phyloP scores from a whole-genome alignment of 2,797 vertebrate species.

The Siniperca obscura region DNA sequence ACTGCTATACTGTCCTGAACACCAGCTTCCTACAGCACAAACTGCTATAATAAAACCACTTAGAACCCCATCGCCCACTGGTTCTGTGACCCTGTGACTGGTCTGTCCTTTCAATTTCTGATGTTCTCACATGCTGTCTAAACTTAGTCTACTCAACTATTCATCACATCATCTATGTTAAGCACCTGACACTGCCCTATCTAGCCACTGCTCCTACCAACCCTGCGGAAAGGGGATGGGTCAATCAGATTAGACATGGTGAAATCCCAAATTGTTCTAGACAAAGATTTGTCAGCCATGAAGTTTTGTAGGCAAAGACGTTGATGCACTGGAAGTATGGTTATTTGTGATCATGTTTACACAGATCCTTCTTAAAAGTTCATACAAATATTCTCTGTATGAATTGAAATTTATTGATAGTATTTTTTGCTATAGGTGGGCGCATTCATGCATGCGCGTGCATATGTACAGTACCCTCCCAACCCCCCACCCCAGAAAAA shows the following conservation, averaged over 20 bases:
- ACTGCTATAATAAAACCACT: conserved; percentile 30
- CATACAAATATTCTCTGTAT: no score
- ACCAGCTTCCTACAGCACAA: conserved; percentile 1
- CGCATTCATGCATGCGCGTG: no score
- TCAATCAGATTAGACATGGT: conserved; percentile 49
- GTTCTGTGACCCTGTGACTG: conserved; percentile 66
- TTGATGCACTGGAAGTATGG: background rate
- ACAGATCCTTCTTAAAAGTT: background rate
- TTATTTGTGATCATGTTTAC: background rate
- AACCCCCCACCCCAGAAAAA: no score
- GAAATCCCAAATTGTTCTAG: conserved; percentile 39
- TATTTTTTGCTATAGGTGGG: no score
- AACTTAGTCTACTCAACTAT: conserved; percentile 80
- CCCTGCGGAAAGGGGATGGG: conserved; percentile 44
- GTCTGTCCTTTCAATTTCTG: conserved; percentile 73
- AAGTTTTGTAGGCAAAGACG: background rate
- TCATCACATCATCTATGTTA: conserved; percentile 79
- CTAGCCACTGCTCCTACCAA: conserved; percentile 34
- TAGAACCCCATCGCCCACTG: conserved; percentile 2
- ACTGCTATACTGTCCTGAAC: background rate
- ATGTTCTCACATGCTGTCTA: conserved; percentile 80
- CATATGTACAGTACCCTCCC: no score
- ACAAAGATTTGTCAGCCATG: conserved; percentile 18
- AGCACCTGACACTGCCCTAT: conserved; percentile 62
- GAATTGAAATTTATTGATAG: no score